phyloP scores from a whole-genome alignment of 2,113 vertebrate species.

The Sprattus sprattus region DNA sequence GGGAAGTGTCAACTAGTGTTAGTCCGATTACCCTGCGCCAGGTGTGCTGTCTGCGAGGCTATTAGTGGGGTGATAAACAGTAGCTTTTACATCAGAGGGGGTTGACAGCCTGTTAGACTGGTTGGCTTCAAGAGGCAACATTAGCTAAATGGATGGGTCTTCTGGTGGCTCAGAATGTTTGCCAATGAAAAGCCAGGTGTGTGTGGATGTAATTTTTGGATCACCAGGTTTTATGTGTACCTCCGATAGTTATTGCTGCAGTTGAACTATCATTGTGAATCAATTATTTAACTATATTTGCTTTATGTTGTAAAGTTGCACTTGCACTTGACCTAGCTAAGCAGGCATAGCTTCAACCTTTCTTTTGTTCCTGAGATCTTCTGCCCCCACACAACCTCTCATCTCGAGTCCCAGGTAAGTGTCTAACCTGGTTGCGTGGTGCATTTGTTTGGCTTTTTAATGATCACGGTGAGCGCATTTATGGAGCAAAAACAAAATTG shows the following conservation, averaged over 20 bases:
- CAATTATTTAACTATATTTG: neutral
- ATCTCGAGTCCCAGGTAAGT: neutral
- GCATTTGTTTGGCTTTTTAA: neutral
- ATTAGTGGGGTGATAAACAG: constrained; percentile 52
- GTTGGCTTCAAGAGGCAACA: constrained; percentile 30
- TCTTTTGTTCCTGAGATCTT: neutral
- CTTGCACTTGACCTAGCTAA: neutral
- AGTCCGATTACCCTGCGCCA: neutral
- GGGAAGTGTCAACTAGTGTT: neutral
- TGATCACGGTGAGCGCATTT: neutral
- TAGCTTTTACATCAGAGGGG: constrained; percentile 20
- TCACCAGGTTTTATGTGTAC: neutral
- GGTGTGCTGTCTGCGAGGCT: constrained; percentile 38
- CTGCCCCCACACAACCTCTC: neutral
- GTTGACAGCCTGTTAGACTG: constrained; percentile 41
- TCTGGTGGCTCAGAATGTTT: neutral
- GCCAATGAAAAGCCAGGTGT: neutral
- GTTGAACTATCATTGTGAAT: neutral
- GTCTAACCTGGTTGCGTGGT: neutral
- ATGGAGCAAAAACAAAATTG: neutral
- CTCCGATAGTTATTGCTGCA: neutral
- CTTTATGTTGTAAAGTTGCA: neutral
- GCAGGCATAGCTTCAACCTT: neutral
- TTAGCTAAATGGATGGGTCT: constrained; percentile 43
- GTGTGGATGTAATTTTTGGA: neutral